Percentiles rank a stretch among this genome's conserved stretches.
phyloP scores from a whole-genome alignment of 37 sponge, comb jelly and placozoan species.

The Mnemiopsis leidyi region DNA sequence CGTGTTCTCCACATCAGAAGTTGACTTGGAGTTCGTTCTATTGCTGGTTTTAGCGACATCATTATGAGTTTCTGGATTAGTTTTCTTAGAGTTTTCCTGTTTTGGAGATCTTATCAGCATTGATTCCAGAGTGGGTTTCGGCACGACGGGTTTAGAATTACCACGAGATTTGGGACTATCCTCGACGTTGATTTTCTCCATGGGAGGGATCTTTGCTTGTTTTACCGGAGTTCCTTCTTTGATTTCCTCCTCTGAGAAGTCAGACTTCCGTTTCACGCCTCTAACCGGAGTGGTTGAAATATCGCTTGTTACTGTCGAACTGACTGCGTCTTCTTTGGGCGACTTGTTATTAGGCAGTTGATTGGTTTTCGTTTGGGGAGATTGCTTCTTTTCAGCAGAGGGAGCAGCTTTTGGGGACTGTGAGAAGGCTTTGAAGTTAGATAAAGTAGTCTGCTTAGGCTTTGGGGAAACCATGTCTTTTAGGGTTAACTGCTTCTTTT shows the following conservation, averaged over 20 bases:
- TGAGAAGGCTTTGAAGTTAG: conserved; percentile 13
- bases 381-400: neutral
- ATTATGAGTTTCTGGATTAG: neutral
- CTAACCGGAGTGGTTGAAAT: neutral
- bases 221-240: neutral
- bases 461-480: conserved; percentile 42
- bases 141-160: neutral
- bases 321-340: neutral
- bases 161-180: neutral
- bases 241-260: neutral
- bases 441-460: neutral
- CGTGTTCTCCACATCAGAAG: neutral
- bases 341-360: neutral
- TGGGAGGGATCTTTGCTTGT: neutral
- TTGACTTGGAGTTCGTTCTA: neutral
- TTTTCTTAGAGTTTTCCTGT: neutral
- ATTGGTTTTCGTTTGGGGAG: neutral
- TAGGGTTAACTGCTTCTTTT: neutral
- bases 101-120: neutral
- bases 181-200: neutral
- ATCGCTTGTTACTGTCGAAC: neutral
- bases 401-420: neutral
- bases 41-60: neutral
- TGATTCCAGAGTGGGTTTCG: conserved; percentile 15
- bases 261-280: conserved; percentile 25